phyloP scores from a whole-genome alignment of 1,140 invertebrate species.

The Drosophila pseudoobscura region DNA sequence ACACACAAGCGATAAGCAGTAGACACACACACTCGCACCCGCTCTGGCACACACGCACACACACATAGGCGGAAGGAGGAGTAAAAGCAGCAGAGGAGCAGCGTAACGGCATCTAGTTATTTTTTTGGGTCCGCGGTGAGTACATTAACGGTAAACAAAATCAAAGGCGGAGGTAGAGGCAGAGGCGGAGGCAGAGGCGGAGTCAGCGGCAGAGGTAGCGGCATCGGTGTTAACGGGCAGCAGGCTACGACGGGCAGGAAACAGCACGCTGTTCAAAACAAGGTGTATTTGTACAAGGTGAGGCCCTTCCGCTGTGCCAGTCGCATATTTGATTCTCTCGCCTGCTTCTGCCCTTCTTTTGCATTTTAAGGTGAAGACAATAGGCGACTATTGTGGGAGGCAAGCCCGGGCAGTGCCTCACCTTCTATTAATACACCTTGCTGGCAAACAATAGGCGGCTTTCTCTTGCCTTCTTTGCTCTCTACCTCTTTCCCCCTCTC shows the following conservation, averaged over 20 bases:
- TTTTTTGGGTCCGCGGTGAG: conserved; percentile 54
- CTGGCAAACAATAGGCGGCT: conserved; percentile 19
- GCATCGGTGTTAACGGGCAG: too few species aligned
- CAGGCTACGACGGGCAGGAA: too few species aligned
- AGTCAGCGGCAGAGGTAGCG: background rate
- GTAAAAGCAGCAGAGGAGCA: background rate
- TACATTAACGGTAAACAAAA: conserved; percentile 71
- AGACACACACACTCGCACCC: conserved; percentile 11
- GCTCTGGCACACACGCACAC: conserved; percentile 3
- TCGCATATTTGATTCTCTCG: too few species aligned
- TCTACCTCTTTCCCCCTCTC: background rate
- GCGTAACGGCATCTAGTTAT: conserved; percentile 19
- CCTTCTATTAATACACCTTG: too few species aligned
- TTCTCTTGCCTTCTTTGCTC: conserved; percentile 9
- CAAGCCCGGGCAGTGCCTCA: background rate
- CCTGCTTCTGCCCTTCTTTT: too few species aligned
- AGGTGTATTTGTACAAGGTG: too few species aligned
- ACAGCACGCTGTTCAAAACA: too few species aligned
- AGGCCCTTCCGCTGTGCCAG: too few species aligned
- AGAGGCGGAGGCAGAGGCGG: background rate
- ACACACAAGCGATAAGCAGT: conserved; percentile 22
- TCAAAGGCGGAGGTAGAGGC: conserved; percentile 17
- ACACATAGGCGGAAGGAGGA: conserved; percentile 2
- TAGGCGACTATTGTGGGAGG: too few species aligned
- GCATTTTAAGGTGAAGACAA: too few species aligned